Evolutionary conservation across 2,888 invertebrate genomes (phyloP), one percentile per base, ranked within the genome.

Genomic region (Esperia sulphurella): DNA sequence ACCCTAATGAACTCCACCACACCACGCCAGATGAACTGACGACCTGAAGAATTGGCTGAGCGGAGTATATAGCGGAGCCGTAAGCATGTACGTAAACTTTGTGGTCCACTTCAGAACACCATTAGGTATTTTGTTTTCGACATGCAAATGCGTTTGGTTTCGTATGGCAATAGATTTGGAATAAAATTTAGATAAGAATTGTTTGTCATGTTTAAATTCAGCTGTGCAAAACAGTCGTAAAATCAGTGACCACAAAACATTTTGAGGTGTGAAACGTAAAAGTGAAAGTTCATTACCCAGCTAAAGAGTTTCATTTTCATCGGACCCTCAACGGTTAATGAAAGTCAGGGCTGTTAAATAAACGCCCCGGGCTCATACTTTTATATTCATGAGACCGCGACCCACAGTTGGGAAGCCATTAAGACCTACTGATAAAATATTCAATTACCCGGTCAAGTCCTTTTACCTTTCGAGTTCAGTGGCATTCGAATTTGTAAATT

Each of bases 321-420:
- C 5, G 30, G 40, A 44, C 41, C 49, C 14, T 45, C 40, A 49
- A 47, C 49, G 43, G 41, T 35, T 41, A 41, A 54, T 55, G 50
- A 54, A 60, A 59, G 51, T 52, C 48, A 53, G 37, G 52, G 49
- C 40, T 48, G 49, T 51, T 55, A 53, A 55, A 55, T 45, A 45
- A 54, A 52, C 44, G 53, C 58, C 56, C 45, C 33, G 45, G 50
- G 54, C 45, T 9, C 45, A 43, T 46, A 52, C 58, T 65, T 74
- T 68, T 62, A 74, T 75, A 83, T 83, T 81, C 75, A 80, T 75
- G 74, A 80, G 63, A 57, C 54, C 57, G 51, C 55, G 45, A 61
- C 59, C 57, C 49, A 53, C 51, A 35, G 44, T 40, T 21, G 54
- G 43, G 45, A 59, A 55, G 51, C 54, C 57, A 55, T 63, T 59